Evolutionary conservation across 2,797 vertebrate genomes (phyloP), one percentile per base, ranked within the genome.

Genomic region (Botia almorhae): DNA sequence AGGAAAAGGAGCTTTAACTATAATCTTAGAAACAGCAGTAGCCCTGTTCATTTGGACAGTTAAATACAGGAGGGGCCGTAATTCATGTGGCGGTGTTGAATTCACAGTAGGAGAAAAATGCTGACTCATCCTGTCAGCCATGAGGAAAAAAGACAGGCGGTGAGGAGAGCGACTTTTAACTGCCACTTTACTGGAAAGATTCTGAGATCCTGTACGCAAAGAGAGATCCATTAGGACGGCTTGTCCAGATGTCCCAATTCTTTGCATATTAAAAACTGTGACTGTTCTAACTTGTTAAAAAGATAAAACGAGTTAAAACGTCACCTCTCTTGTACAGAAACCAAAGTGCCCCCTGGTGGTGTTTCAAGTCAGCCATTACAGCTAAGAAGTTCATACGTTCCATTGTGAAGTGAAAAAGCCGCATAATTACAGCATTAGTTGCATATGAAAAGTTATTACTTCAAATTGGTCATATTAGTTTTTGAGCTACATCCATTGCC

Each of bases 31-130:
- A 36, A 80, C 78, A 21, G 76, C 33, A 60, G 72, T 60, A 23
- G 76, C 16, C 65, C 29, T 81, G 61, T 69, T 67, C n/a, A 67
- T 71, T 65, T 55, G 56, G 29, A 46, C 19, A 63, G 61, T 79
- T 58, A 78, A 78, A 69, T 46, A 46, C 23, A 56, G 64, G 67
- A 55, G 56, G 69, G 36, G 73, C 29, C 50, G 74, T 76, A 84
- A 82, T 85, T 85, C 69, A 87, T 86, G 78, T 68, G 55, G 65
- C 67, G 67, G 79, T 71, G 82, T 75, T 74, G 81, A 84, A 88
- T 84, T 88, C 81, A 76, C 74, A 76, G 76, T 61, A 51, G 60
- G 60, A 46, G 36, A 83, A 74, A 82, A 80, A 82, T 74, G 84
- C 84, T 85, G 83, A 81, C 69, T 67, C 43, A 17, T 78, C 68